Base-by-base conservation (phyloP, 2,888 invertebrate genomes). In the Allolobophora icterica region DNA sequence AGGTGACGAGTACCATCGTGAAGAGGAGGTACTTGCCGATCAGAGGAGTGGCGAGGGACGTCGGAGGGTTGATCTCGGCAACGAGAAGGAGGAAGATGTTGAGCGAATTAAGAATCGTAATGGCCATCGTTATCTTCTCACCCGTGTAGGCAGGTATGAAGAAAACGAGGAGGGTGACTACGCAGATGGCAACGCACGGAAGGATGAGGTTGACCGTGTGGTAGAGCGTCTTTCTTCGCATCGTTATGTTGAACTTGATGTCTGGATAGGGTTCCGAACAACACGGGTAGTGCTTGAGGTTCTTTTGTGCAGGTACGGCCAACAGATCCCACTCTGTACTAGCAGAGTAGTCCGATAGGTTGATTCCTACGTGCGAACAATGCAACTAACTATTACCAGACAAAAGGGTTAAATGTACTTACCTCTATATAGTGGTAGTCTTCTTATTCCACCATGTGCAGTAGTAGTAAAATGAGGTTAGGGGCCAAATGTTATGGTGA, bases 31-130 rank as follows among this genome's bases (percentile, higher is more conserved):
- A 95, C 92, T 95, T 99, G 94, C 99, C 99, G 94, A 99, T 97
- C 91, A 99, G 96, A 92, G 99, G 99, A 94, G 99, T 98, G 93
- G 99, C 99, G 94, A 99, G 96, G 52, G 98, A 99, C 91, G 99
- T 99, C 90, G 99, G 99, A 89, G 99, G 99, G 95, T 99, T 99
- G 95, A 99, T 99, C 96, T 99, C 99, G 94, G 99, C 99, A 94
- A 99, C 98, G 96, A 99, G 96, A 93, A 99, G 96, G 96, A 99
- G 99, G 97, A 99, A 99, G 96, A 99, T 99, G 96, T 99, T 99
- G 95, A 99, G 97, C 96, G 99, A 99, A 96, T 99, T 98, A 94
- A 99, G 97, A 96, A 99, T 99, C 91, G 99, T 99, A 96, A 99
- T 96, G 90, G 98, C 99, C 84, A 99, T 96, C 0, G 99, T 98